phyloP scores from a whole-genome alignment of 2,888 invertebrate genomes.

The Perizoma flavofasciatum region DNA sequence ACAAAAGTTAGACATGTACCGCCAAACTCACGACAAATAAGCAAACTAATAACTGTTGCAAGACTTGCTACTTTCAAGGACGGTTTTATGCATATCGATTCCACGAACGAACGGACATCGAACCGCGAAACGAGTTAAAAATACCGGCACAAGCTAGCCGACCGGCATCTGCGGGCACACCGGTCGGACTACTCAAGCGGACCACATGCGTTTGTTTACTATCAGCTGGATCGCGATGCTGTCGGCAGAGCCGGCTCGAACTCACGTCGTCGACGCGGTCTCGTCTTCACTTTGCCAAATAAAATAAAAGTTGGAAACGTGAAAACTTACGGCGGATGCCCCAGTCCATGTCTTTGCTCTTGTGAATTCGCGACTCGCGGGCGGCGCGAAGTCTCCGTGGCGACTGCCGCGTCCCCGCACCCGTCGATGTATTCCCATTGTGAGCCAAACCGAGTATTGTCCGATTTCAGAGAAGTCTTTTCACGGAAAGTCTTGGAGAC shows the following conservation, averaged over 20 bases:
- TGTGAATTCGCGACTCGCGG: slow-evolving; percentile 62
- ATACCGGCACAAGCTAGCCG: slow-evolving; percentile 73
- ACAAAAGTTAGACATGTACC: slow-evolving; percentile 51
- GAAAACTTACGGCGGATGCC: slow-evolving; percentile 81
- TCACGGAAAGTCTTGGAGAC: slow-evolving; percentile 48
- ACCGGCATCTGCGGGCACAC: slow-evolving; percentile 80
- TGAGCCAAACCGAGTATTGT: slow-evolving; percentile 60
- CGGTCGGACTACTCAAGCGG: slow-evolving; percentile 74
- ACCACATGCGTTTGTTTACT: slow-evolving; percentile 83
- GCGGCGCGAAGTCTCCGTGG: slow-evolving; percentile 65
- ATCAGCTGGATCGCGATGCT: slow-evolving; percentile 61
- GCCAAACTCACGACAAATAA: slow-evolving; percentile 48
- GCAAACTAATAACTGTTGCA: slow-evolving; percentile 59
- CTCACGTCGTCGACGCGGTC: slow-evolving; percentile 31
- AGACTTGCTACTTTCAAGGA: slow-evolving; percentile 69
- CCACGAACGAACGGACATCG: slow-evolving; percentile 79
- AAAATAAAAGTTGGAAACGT: slow-evolving; percentile 51
- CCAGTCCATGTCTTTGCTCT: slow-evolving; percentile 76
- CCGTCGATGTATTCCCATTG: slow-evolving; percentile 63
- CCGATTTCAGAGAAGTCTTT: slow-evolving; percentile 52
- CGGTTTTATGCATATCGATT: slow-evolving; percentile 79
- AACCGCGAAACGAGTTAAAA: slow-evolving; percentile 82
- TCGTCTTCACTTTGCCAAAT: slow-evolving; percentile 12
- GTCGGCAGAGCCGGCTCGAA: slow-evolving; percentile 45
- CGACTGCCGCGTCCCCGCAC: slow-evolving; percentile 79